Conservation (phyloP, 1,140 invertebrate genomes). For the Spodoptera frugiperda region DNA sequence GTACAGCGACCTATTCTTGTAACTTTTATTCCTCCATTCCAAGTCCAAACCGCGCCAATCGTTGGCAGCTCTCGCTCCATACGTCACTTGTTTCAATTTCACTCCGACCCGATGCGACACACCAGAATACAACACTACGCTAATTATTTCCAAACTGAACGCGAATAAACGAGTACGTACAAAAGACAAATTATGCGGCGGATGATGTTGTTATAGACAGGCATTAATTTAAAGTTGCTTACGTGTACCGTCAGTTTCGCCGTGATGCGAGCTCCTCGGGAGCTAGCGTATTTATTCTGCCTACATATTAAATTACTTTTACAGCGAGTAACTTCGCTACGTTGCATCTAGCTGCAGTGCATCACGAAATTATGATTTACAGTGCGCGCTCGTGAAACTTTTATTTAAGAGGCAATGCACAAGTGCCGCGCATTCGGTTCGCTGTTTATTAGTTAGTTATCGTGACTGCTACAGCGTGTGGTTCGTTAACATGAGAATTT, state of each 20-base stretch:
- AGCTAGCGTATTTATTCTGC: constrained; percentile 44
- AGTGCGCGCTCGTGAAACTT: constrained; percentile 40
- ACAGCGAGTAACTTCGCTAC: constrained; percentile 47
- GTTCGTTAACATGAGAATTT: background rate
- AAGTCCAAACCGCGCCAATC: too few species aligned
- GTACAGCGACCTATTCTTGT: too few species aligned
- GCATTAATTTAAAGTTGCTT: constrained; percentile 27
- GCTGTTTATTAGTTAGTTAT: constrained; percentile 30
- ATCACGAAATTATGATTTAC: constrained; percentile 56
- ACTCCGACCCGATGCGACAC: too few species aligned
- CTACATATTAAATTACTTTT: constrained; percentile 56
- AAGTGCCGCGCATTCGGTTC: constrained; percentile 24
- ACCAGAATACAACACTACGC: too few species aligned
- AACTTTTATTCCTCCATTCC: too few species aligned
- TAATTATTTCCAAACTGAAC: too few species aligned
- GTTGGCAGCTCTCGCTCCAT: too few species aligned
- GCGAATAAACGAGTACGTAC: too few species aligned
- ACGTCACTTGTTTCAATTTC: too few species aligned
- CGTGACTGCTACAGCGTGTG: background rate
- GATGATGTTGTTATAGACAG: constrained; percentile 13
- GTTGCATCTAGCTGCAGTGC: constrained; percentile 47
- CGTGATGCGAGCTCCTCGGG: background rate
- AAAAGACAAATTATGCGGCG: background rate
- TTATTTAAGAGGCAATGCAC: constrained; percentile 47
- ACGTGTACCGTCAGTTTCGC: background rate